These are phyloP conservation scores for Bellardia pandia DNA, from an alignment of 2,888 invertebrate genomes.

Conservation along the genomic window DNA sequence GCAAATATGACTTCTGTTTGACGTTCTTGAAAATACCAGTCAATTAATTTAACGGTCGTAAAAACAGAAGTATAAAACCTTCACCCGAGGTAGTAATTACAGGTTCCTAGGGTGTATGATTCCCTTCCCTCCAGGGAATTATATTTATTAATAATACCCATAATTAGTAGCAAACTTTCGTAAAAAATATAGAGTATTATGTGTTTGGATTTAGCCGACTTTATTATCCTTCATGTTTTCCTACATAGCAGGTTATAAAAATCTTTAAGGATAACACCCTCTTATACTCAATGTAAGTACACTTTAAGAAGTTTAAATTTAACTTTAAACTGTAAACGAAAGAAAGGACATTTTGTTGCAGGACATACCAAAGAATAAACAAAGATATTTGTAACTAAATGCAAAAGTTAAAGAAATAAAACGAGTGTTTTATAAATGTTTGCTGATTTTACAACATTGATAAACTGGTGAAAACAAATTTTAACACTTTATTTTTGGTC, in stretches of 20 bases:
- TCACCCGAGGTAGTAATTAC: too few relatives aligned
- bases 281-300: background rate
- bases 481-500: constrained; percentile 61
- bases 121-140: too few relatives aligned
- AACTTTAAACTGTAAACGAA: constrained; percentile 43
- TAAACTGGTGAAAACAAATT: constrained; percentile 67
- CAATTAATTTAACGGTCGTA: too few relatives aligned
- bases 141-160: too few relatives aligned
- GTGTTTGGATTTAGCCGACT: background rate
- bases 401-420: constrained; percentile 64
- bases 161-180: too few relatives aligned
- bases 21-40: too few relatives aligned
- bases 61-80: too few relatives aligned
- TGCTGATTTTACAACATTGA: constrained; percentile 70
- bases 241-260: background rate
- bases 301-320: constrained; percentile 58
- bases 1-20: constrained; percentile 7
- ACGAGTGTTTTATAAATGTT: constrained; percentile 66
- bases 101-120: too few relatives aligned
- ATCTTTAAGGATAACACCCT: background rate
- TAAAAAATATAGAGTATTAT: background rate
- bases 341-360: constrained; percentile 39
- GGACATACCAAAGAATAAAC: constrained; percentile 35
- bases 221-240: background rate
- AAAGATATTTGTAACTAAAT: constrained; percentile 58